A percentile compares a stretch with the other conserved stretches of the same genome.
phyloP scores from a whole-genome alignment of 2,797 vertebrate genomes.

The Lepidocolaptes lacrymiger region DNA sequence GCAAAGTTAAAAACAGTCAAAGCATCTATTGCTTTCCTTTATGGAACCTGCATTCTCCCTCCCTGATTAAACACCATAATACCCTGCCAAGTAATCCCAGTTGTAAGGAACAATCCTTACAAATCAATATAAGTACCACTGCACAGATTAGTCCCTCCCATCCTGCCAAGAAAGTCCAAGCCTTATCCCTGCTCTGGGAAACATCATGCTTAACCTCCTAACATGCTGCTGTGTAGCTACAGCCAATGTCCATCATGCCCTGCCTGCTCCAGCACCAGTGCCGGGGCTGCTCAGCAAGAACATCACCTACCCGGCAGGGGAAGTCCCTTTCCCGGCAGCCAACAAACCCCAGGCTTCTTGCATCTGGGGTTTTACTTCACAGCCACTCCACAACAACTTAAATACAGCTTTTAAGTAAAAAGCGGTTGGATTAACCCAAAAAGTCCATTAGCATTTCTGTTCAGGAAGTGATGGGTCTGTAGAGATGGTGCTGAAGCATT shows the following conservation, averaged over 20 bases:
- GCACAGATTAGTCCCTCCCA: background rate
- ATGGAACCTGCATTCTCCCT: background rate
- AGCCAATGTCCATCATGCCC: background rate
- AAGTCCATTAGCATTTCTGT: background rate
- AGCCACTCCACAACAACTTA: background rate
- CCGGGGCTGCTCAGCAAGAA: background rate
- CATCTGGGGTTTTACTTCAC: background rate
- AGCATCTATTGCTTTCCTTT: background rate
- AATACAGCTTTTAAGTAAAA: background rate
- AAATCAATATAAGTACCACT: background rate
- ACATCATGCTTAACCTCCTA: background rate
- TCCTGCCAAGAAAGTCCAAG: background rate
- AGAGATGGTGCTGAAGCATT: background rate
- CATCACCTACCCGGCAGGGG: fast-evolving
- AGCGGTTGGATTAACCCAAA: background rate
- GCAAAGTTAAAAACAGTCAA: slow-evolving; percentile 10
- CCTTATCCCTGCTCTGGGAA: background rate
- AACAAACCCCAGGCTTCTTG: background rate
- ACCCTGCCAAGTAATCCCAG: background rate
- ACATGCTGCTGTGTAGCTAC: fast-evolving
- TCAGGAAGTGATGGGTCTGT: background rate
- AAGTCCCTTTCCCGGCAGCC: fast-evolving
- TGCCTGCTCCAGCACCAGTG: background rate
- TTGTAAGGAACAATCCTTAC: slow-evolving; percentile 22
- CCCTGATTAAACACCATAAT: slow-evolving; percentile 7